phyloP scores from a whole-genome alignment of 2,113 vertebrate genomes.

The Salvator merianae region DNA sequence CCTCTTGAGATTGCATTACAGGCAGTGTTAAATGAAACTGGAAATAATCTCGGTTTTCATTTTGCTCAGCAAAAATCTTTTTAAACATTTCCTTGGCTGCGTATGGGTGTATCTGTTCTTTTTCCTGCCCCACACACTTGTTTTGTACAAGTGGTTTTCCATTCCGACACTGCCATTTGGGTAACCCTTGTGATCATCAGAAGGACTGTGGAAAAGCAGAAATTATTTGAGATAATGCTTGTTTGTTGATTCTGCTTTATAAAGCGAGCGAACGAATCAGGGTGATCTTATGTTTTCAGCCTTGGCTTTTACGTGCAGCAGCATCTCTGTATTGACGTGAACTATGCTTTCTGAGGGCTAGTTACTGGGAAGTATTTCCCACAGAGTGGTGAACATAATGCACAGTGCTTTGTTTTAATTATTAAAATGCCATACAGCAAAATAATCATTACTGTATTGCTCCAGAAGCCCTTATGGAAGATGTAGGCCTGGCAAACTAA shows the following conservation, averaged over 20 bases:
- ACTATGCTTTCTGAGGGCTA: slow-evolving; percentile 41
- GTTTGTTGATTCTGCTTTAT: slow-evolving; percentile 26
- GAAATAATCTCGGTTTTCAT: background rate
- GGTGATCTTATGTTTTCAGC: slow-evolving; percentile 13
- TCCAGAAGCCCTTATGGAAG: slow-evolving; percentile 65
- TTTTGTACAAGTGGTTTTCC: background rate
- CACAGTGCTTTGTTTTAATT: slow-evolving; percentile 64
- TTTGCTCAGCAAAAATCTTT: background rate
- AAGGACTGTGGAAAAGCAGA: slow-evolving; percentile 2
- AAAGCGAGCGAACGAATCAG: slow-evolving; percentile 24
- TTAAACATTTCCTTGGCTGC: background rate
- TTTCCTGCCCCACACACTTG: background rate
- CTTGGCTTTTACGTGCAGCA: slow-evolving; percentile 1
- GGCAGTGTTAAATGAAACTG: background rate
- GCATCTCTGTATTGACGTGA: slow-evolving; percentile 31
- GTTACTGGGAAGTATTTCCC: slow-evolving; percentile 51
- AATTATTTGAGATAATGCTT: background rate
- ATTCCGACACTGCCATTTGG: background rate
- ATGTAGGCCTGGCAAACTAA: slow-evolving; percentile 57
- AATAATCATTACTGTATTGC: slow-evolving; percentile 61
- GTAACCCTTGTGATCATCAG: slow-evolving; percentile 1
- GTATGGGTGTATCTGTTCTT: background rate
- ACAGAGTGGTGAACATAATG: slow-evolving; percentile 44
- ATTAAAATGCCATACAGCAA: slow-evolving; percentile 68
- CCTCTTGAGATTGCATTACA: background rate